These are phyloP conservation scores for Xyrauchen texanus DNA, from an alignment of 2,113 vertebrate species.

Conservation along the genomic window DNA sequence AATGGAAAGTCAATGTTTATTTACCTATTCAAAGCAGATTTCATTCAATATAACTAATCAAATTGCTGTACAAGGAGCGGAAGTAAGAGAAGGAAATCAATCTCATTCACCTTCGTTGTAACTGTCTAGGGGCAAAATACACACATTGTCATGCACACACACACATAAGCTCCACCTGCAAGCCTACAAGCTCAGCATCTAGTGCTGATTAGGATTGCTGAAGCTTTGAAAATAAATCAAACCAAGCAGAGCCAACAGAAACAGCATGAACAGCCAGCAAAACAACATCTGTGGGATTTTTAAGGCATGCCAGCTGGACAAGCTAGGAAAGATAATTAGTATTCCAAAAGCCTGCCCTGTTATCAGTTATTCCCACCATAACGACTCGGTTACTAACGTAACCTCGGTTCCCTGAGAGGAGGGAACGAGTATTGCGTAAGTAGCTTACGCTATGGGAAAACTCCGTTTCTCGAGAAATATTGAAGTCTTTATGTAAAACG, in stretches of 20 bases:
- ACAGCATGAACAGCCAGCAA: constrained; percentile 18
- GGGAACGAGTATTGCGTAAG: too few relatives aligned
- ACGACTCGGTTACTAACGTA: too few relatives aligned
- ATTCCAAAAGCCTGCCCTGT: background rate
- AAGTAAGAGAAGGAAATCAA: constrained; percentile 41
- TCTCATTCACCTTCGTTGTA: constrained; percentile 30
- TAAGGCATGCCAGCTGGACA: constrained; percentile 33
- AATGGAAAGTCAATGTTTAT: constrained; percentile 45
- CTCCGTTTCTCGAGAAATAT: too few relatives aligned
- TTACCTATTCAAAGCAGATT: constrained; percentile 29
- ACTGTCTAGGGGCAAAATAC: constrained; percentile 19
- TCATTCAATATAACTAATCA: constrained; percentile 50
- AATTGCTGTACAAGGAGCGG: constrained; percentile 30
- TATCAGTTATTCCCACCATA: constrained; percentile 17
- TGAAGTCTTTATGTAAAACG: too few relatives aligned
- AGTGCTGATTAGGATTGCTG: constrained; percentile 29
- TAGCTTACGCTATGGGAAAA: too few relatives aligned
- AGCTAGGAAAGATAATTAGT: constrained; percentile 1
- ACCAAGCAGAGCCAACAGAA: constrained; percentile 35
- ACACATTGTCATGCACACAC: constrained; percentile 10
- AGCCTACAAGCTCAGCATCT: constrained; percentile 41
- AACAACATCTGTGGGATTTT: constrained; percentile 35
- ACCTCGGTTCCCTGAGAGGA: too few relatives aligned
- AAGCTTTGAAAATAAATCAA: constrained; percentile 28
- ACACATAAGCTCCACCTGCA: constrained; percentile 27